Base-by-base conservation (phyloP, 2,113 vertebrate genomes). In the Myocastor coypus region DNA sequence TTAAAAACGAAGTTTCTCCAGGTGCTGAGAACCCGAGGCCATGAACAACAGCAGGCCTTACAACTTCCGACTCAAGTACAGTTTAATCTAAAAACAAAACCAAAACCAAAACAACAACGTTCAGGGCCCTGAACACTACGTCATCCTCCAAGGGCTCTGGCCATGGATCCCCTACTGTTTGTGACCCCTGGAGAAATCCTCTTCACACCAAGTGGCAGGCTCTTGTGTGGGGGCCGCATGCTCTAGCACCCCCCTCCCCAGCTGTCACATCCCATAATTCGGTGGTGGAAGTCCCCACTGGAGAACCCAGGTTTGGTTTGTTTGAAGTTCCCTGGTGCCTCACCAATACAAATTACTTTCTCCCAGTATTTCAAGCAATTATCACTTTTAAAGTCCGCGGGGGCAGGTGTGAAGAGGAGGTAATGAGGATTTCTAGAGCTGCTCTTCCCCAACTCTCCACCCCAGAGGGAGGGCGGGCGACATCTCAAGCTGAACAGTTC, bases 281-380 rank as follows among this genome's bases (percentile, higher is more conserved):
- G 78, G 61, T 28, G 84, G 69, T 28, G 84, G 69, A 95, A 88
- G 97, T 96, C 93, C 42, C 80, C 75, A 63, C 0, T 0, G 92
- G 63, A 61, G 91, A 96, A 96, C 8, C 8, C 71, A 42, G 73
- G 80, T 46, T 87, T 81, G 73, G 80, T 46, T 87, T 81, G 91
- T 97, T 81, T 52, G 22, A 98, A 98, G 93, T 96, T 98, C 97
- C 78, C 64, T 11, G 0, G 89, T 75, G 82, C 77, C 32, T 4
- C 14, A 0, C 90, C 89, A 61, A 87, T 71, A 97, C 92, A 97
- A 97, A 97, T 86, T 95, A 94, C 96, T 96, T 92, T 95, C 94
- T 89, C 92, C 91, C 55, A 97, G 97, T 98, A 98, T 98, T 98
- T 97, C 97, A 97, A 97, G 98, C 98, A 98, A 99, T 99, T 99